phyloP scores from a whole-genome alignment of 2,113 vertebrate species.

The Platysternon megacephalum region DNA sequence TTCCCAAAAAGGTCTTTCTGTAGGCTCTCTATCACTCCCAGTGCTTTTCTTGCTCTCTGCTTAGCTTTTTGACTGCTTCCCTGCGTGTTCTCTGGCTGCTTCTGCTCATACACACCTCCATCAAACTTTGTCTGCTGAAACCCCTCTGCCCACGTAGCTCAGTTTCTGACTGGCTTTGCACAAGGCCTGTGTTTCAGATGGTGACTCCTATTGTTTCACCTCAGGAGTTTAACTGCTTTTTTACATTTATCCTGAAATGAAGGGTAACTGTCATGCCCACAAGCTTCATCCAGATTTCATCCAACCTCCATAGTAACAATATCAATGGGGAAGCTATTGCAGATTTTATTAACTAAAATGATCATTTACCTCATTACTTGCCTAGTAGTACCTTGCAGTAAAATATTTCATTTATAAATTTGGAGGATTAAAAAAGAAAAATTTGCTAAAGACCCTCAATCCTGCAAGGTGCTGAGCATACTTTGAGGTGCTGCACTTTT shows the following conservation, averaged over 20 bases:
- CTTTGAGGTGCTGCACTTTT: background rate
- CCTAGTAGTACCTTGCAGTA: background rate
- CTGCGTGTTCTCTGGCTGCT: background rate
- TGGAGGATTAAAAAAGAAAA: background rate
- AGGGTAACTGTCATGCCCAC: background rate
- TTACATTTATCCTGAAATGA: background rate
- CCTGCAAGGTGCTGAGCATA: background rate
- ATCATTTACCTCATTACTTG: background rate
- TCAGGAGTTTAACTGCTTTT: background rate
- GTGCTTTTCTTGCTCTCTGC: background rate
- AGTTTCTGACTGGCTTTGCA: background rate
- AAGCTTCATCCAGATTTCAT: background rate
- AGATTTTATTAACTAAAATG: background rate
- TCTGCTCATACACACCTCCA: background rate
- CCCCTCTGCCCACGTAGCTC: background rate
- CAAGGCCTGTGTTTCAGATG: background rate
- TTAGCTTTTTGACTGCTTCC: background rate
- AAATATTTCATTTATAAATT: background rate
- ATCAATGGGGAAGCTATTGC: background rate
- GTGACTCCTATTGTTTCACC: background rate
- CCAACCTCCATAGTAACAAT: background rate
- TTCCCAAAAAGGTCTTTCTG: background rate
- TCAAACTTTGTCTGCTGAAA: background rate
- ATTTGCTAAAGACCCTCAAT: background rate
- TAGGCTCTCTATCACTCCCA: background rate